These are phyloP conservation scores for Alsophila aescularia DNA, from an alignment of 2,888 invertebrate genomes.

Conservation along the genomic window DNA sequence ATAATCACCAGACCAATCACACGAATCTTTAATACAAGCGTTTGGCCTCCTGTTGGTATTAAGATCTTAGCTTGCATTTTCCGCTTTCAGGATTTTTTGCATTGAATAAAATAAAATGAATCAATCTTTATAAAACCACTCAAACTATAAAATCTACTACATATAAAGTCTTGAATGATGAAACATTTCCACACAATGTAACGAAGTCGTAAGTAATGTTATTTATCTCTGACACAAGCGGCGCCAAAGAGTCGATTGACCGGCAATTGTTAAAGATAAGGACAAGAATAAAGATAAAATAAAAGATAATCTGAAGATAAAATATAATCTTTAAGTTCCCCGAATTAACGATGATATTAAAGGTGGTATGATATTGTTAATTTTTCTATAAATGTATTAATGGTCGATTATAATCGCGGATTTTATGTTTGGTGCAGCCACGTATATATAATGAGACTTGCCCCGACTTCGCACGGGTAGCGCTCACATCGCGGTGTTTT, in stretches of 20 bases:
- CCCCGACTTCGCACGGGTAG: too few relatives aligned
- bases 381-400: background rate
- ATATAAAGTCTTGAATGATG: background rate
- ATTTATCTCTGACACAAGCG: conserved; percentile 42
- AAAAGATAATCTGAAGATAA: conserved; percentile 33
- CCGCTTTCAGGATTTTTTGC: too few relatives aligned
- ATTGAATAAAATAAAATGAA: too few relatives aligned
- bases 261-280: conserved; percentile 39
- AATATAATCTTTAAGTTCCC: conserved; percentile 15
- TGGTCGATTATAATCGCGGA: background rate
- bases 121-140: too few relatives aligned
- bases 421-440: background rate
- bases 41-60: too few relatives aligned
- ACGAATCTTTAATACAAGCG: too few relatives aligned
- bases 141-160: background rate
- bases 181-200: background rate
- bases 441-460: too few relatives aligned
- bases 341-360: conserved; percentile 21
- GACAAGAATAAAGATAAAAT: conserved; percentile 37
- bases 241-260: conserved; percentile 63
- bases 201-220: too few relatives aligned
- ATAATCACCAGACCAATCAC: too few relatives aligned
- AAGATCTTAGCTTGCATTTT: too few relatives aligned
- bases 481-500: too few relatives aligned
- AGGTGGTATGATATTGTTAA: conserved; percentile 16